Percentiles rank a stretch among this genome's conserved stretches.
Evolutionary conservation across 2,888 invertebrate species (phyloP).

Genomic region (Ochlodes sylvanus): DNA sequence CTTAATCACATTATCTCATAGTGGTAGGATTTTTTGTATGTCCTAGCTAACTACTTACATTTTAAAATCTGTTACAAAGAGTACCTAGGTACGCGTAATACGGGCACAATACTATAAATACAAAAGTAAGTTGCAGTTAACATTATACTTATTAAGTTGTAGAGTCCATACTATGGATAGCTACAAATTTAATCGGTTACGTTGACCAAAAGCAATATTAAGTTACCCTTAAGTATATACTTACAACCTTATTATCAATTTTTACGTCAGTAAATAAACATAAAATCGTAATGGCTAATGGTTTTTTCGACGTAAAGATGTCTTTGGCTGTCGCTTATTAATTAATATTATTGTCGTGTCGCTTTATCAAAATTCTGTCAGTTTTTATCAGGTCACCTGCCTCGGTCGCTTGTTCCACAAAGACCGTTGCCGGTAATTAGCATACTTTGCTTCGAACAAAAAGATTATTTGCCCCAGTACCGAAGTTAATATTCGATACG

Average conservation of each 20-base stretch:
- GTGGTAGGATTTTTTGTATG: no score
- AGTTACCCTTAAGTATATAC: neutral
- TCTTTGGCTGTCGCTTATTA: conserved; percentile 49
- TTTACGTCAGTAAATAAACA: conserved; percentile 22
- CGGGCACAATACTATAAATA: no score
- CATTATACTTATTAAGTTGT: no score
- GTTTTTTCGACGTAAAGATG: conserved; percentile 37
- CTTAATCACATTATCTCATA: no score
- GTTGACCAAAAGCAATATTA: neutral
- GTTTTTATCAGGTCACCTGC: conserved; percentile 73
- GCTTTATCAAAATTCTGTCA: conserved; percentile 68
- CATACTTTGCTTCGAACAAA: conserved; percentile 72
- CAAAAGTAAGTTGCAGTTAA: no score
- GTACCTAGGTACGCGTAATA: no score
- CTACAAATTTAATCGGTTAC: no score
- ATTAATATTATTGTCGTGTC: conserved; percentile 47
- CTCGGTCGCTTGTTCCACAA: conserved; percentile 52
- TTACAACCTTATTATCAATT: conserved; percentile 19
- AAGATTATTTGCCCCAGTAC: conserved; percentile 71
- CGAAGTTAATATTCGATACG: conserved; percentile 77
- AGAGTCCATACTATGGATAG: no score
- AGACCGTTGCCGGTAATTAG: conserved; percentile 67
- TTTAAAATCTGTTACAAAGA: no score
- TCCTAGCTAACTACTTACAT: no score
- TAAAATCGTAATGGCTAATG: conserved; percentile 29